Base-by-base conservation (phyloP, 2,888 invertebrate species). In the Plutella xylostella region DNA sequence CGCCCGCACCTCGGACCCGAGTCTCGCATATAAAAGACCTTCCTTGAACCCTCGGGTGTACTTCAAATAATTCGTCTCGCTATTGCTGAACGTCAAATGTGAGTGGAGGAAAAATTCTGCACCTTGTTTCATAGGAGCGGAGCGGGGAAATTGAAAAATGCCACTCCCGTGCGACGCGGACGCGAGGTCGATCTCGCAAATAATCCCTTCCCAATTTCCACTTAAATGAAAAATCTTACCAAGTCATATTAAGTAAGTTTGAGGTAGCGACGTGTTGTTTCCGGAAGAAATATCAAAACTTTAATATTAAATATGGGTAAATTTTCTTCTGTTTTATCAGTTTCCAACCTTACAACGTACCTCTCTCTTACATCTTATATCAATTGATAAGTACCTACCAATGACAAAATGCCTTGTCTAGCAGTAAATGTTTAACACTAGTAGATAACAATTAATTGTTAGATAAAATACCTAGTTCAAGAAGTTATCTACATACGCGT, bases 11-110 rank as follows among this genome's bases (percentile, higher is more conserved):
- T 78, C 72, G 67, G 72, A 72, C 75, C 72, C 71, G 61, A 68
- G 76, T 61, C 63, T 65, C 72, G 74, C 75, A 79, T 78, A 77
- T 75, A 75, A 79, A 79, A 72, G 72, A 73, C 72, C 72, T 74
- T 72, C 63, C 71, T 65, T 57, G 68, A 70, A 65, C 72, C 73
- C 72, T 63, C 18, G 67, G 68, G 69, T 72, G 67, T 71, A 72
- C 72, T 77, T 76, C 71, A 75, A 77, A 75, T 77, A 75, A 74
- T 78, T 76, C 68, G 72, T 68, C 68, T 70, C 65, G 66, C 66
- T 72, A 74, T 74, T 68, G 70, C 69, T 72, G 72, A 70, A 72
- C 68, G 72, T 69, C 65, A 65, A 65, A 63, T 60, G 61, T 63
- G 65, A 66, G 65, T 63, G 60, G 56, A 63, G 62, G 58, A 61